phyloP scores from a whole-genome alignment of 2,797 vertebrate genomes.

The Ptychobarbus kaznakovi region DNA sequence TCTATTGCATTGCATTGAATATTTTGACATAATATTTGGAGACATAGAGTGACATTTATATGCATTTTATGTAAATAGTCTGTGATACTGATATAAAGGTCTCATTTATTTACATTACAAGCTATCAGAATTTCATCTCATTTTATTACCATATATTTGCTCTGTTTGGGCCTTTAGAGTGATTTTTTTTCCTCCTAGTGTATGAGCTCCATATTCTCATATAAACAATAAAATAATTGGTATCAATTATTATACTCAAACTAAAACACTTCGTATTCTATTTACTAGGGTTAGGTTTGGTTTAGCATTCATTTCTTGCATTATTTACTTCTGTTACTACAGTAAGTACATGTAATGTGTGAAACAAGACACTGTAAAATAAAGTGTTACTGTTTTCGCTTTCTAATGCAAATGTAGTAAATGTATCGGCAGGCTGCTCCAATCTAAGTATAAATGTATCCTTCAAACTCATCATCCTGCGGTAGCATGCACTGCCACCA shows the following conservation, averaged over 20 bases:
- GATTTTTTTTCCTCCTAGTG: no score
- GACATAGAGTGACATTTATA: neutral
- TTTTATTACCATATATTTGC: neutral
- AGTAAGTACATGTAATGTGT: neutral
- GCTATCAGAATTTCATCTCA: neutral
- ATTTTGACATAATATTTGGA: no score
- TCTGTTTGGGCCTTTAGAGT: neutral
- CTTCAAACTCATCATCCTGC: conserved; percentile 31
- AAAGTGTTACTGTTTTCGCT: neutral
- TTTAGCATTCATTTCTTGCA: neutral
- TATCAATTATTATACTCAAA: neutral
- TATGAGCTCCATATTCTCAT: neutral
- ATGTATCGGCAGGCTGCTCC: neutral
- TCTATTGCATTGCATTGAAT: no score
- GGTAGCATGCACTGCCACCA: conserved; percentile 33
- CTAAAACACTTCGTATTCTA: neutral
- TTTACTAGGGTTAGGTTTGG: neutral
- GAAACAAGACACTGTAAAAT: neutral
- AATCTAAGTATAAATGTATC: conserved; percentile 35
- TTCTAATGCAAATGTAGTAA: neutral
- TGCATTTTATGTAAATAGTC: neutral
- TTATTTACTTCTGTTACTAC: neutral
- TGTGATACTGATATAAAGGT: no score
- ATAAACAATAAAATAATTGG: neutral
- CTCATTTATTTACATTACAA: neutral